Evolutionary conservation across 2,888 invertebrate species (phyloP).

Genomic region (Odontothrips loti): DNA sequence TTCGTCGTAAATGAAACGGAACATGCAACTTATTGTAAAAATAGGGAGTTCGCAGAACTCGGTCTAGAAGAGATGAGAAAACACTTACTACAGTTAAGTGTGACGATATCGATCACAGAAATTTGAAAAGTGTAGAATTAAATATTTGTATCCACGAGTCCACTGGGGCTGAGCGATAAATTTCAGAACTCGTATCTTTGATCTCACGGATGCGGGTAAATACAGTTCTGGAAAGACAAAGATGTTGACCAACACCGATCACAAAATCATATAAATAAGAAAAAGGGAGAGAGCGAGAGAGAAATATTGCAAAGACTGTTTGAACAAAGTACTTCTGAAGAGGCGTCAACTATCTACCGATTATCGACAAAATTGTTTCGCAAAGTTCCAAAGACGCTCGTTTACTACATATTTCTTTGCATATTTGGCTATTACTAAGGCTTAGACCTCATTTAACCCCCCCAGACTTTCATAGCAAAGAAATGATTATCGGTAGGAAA

Average conservation of each 20-base stretch:
- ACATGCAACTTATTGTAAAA: slow-evolving; percentile 7
- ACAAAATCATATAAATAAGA: not conserved
- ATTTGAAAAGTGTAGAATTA: not conserved
- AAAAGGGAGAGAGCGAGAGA: not conserved
- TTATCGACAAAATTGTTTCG: not conserved
- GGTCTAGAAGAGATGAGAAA: not conserved
- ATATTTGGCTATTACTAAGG: not conserved
- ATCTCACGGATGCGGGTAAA: not conserved
- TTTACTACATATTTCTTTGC: not conserved
- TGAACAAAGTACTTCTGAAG: not conserved
- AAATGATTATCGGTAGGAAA: not conserved
- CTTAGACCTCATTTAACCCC: not conserved
- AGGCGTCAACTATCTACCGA: not conserved
- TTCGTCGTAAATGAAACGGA: not conserved
- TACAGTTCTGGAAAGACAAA: not conserved
- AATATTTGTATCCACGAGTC: not conserved
- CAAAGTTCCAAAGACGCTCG: not conserved
- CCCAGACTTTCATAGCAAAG: not conserved
- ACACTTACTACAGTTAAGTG: not conserved
- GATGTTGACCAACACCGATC: not conserved
- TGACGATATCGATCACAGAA: not conserved
- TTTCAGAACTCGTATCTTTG: too few relatives aligned
- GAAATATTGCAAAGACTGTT: not conserved
- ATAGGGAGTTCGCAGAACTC: slow-evolving; percentile 15
- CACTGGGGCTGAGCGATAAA: too few relatives aligned